Evolutionary conservation across 2,113 vertebrate species (phyloP).

Genomic region (Pandion haliaetus): DNA sequence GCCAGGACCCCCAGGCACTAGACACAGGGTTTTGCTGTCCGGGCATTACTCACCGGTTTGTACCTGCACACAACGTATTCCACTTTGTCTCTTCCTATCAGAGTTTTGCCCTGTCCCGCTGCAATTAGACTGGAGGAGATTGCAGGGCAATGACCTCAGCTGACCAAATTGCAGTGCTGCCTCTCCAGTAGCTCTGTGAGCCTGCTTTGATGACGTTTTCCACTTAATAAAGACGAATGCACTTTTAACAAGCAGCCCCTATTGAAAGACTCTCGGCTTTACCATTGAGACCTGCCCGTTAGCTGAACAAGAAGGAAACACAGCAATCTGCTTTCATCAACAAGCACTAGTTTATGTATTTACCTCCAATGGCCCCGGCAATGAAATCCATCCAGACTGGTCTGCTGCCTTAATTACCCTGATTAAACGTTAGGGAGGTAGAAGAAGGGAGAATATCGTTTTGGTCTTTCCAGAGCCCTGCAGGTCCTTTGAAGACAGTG

Average conservation of each 20-base stretch:
- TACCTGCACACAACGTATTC: background rate
- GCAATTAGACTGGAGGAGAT: background rate
- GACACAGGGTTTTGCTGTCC: rapidly evolving
- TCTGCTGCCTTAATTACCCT: background rate
- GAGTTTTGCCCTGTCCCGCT: background rate
- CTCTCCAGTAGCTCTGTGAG: background rate
- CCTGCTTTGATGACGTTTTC: background rate
- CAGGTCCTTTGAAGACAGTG: background rate
- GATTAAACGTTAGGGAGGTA: background rate
- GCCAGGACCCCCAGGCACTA: background rate
- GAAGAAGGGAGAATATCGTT: background rate
- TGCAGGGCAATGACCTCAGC: background rate
- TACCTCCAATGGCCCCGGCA: conserved; percentile 95
- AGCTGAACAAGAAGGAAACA: background rate
- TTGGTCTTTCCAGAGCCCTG: background rate
- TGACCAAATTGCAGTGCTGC: background rate
- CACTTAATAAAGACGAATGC: background rate
- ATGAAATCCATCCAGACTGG: conserved; percentile 84
- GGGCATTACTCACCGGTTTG: rapidly evolving
- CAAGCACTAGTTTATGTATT: background rate
- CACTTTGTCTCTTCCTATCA: background rate
- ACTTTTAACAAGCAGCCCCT: background rate
- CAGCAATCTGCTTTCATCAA: background rate
- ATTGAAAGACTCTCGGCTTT: background rate
- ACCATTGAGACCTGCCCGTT: background rate